A percentile compares a stretch with the other conserved stretches of the same genome.
Conservation (phyloP, 1,140 invertebrate genomes). For the Drosophila aff. region DNA sequence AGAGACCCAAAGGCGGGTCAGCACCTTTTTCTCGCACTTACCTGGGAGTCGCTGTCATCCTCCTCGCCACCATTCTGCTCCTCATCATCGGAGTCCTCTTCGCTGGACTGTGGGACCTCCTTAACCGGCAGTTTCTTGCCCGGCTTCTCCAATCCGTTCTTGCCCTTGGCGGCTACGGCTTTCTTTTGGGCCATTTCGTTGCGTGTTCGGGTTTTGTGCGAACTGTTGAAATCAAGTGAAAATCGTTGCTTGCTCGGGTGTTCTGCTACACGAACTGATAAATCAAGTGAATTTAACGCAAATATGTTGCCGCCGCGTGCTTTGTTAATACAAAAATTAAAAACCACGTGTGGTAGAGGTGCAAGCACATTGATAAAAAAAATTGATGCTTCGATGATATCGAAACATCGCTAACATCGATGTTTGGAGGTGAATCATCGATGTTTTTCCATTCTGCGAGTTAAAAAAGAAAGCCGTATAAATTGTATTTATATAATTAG, state of each 20-base stretch:
- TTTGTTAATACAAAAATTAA: background rate
- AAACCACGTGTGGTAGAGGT: conserved; percentile 14
- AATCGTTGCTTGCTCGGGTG: too few species aligned
- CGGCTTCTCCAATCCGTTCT: conserved; percentile 25
- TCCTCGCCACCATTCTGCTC: conserved; percentile 25
- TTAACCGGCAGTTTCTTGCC: conserved; percentile 42
- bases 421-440: too few species aligned
- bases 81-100: conserved; percentile 58
- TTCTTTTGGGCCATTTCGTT: conserved; percentile 64
- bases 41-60: conserved; percentile 52
- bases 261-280: too few species aligned
- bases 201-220: background rate
- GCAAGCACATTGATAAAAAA: too few species aligned
- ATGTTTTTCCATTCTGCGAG: too few species aligned
- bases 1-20: background rate
- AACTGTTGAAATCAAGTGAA: background rate
- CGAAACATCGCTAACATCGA: background rate
- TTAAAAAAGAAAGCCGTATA: too few species aligned
- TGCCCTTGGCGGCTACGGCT: conserved; percentile 29
- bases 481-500: too few species aligned
- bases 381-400: too few species aligned
- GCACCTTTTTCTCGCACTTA: conserved; percentile 5
- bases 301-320: conserved; percentile 9
- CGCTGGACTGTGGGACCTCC: conserved; percentile 42
- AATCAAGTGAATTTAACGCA: background rate